Conservation (phyloP, 2,797 vertebrate species). For the Erpetoichthys calabaricus region DNA sequence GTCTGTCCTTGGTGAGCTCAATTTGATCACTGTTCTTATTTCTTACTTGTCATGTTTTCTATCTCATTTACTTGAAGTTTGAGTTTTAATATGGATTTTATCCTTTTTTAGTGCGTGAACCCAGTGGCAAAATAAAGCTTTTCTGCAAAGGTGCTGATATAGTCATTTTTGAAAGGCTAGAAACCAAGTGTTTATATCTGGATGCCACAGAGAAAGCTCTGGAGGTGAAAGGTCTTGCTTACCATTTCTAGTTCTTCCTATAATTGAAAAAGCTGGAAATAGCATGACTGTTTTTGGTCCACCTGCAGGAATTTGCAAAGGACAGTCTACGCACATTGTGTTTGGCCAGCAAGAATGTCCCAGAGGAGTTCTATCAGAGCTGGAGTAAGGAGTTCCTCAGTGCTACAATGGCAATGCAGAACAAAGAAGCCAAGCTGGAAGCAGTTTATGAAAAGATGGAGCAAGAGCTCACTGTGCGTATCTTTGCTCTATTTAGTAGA, state of each 20-base stretch:
- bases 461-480: constrained; percentile 58
- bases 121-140: constrained; percentile 67
- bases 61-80: neutral
- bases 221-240: constrained; percentile 47
- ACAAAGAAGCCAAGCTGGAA: constrained; percentile 43
- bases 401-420: constrained; percentile 40
- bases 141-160: constrained; percentile 88
- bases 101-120: constrained; percentile 58
- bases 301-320: constrained; percentile 56
- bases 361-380: constrained; percentile 38
- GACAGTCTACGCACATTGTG: constrained; percentile 80
- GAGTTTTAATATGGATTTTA: constrained; percentile 4
- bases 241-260: too few relatives aligned
- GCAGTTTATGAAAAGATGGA: constrained; percentile 72
- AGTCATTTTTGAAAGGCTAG: constrained; percentile 66
- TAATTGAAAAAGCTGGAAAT: neutral
- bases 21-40: neutral
- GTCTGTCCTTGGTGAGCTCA: constrained; percentile 75
- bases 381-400: constrained; percentile 54
- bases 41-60: neutral
- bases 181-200: constrained; percentile 28
- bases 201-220: constrained; percentile 50
- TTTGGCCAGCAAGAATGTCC: constrained; percentile 66
- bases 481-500: neutral
- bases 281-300: neutral